These are phyloP conservation scores for Sinotaia quadrata DNA, from an alignment of 2,888 invertebrate species.

Conservation along the genomic window DNA sequence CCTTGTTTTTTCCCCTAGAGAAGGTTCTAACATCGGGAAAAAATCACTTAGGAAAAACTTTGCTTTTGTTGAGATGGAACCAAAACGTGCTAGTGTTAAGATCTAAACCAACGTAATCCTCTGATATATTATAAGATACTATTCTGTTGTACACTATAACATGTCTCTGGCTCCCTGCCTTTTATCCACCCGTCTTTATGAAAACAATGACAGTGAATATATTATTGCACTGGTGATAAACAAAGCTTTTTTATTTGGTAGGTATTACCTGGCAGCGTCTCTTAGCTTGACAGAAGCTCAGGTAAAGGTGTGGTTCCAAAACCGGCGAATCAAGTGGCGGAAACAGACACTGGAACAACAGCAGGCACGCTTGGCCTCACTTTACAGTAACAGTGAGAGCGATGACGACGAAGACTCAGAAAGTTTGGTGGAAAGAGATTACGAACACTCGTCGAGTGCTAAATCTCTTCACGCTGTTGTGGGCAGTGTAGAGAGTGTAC, in stretches of 20 bases:
- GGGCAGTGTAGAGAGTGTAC: not conserved
- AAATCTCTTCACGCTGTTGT: too few relatives aligned
- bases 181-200: not conserved
- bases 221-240: not conserved
- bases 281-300: conserved; percentile 90
- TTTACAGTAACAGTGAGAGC: conserved; percentile 44
- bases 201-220: not conserved
- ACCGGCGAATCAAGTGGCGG: conserved; percentile 90
- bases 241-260: conserved; percentile 35
- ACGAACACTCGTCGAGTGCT: too few relatives aligned
- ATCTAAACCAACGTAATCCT: too few relatives aligned
- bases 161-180: not conserved
- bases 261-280: conserved; percentile 91
- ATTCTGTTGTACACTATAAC: not conserved
- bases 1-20: too few relatives aligned
- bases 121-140: too few relatives aligned
- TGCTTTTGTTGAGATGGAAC: too few relatives aligned
- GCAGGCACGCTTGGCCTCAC: conserved; percentile 53
- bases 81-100: too few relatives aligned
- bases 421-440: conserved; percentile 14
- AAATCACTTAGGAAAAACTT: too few relatives aligned
- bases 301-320: conserved; percentile 76
- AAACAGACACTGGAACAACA: conserved; percentile 94
- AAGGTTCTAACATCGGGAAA: too few relatives aligned
- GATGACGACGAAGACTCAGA: conserved; percentile 37